Evolutionary conservation across 1,140 invertebrate species (phyloP).

Genomic region (Pygmarrhopalites habei): DNA sequence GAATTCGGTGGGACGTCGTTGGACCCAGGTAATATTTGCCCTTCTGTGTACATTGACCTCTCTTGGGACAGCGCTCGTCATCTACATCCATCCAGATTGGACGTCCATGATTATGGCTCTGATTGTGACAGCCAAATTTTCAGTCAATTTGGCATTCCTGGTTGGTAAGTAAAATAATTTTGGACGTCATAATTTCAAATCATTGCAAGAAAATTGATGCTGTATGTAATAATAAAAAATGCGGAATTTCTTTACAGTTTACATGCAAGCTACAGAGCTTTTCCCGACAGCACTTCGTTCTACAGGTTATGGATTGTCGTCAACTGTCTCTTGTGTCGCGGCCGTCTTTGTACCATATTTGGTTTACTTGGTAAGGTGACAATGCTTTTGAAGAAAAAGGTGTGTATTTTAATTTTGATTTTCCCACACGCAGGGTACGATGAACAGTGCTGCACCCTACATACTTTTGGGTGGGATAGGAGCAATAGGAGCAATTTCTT

Average conservation of each 20-base stretch:
- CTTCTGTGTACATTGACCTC: conserved; percentile 9
- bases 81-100: too few relatives aligned
- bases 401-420: conserved; percentile 3
- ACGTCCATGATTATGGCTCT: too few relatives aligned
- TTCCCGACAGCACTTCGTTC: conserved; percentile 61
- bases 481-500: conserved; percentile 39
- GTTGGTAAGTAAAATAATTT: too few relatives aligned
- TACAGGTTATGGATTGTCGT: conserved; percentile 55
- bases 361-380: conserved; percentile 48
- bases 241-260: conserved; percentile 45
- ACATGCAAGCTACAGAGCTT: conserved; percentile 55
- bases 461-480: conserved; percentile 39
- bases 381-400: background rate
- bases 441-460: conserved; percentile 37
- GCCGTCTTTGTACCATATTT: conserved; percentile 48
- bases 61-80: conserved; percentile 18
- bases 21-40: conserved; percentile 29
- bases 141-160: too few relatives aligned
- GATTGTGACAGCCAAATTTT: too few relatives aligned
- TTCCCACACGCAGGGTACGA: conserved; percentile 8
- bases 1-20: conserved; percentile 29
- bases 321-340: conserved; percentile 50
- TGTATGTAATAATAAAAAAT: conserved; percentile 43
- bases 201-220: too few relatives aligned
- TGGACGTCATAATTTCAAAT: too few relatives aligned